Conservation (phyloP, 2,888 invertebrate genomes). For the Anthophora plumipes region DNA sequence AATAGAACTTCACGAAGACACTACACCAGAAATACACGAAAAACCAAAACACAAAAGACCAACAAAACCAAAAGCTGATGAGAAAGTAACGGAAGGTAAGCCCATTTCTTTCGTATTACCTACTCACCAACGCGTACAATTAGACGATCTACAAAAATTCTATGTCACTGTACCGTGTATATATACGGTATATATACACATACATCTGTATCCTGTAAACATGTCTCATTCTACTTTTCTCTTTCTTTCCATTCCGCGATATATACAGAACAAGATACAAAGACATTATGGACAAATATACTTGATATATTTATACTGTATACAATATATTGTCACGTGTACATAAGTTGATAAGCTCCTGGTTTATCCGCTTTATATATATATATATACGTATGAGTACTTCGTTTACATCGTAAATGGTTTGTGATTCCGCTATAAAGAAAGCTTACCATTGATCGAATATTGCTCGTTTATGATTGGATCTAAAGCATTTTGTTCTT, state of each 20-base stretch:
- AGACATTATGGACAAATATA: conserved; percentile 67
- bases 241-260: conserved; percentile 40
- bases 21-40: conserved; percentile 77
- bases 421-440: conserved; percentile 28
- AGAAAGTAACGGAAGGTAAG: conserved; percentile 76
- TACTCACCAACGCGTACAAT: conserved; percentile 51
- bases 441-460: conserved; percentile 25
- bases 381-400: conserved; percentile 35
- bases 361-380: conserved; percentile 18
- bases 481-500: conserved; percentile 60
- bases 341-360: conserved; percentile 29
- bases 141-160: conserved; percentile 37
- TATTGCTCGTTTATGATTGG: conserved; percentile 29
- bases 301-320: conserved; percentile 23
- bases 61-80: conserved; percentile 76
- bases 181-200: conserved; percentile 4
- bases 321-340: conserved; percentile 28
- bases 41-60: conserved; percentile 79
- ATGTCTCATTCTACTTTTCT: conserved; percentile 5
- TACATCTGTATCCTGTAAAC: conserved; percentile 13
- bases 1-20: conserved; percentile 75
- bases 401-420: conserved; percentile 21
- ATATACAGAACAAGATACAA: conserved; percentile 61
- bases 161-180: not conserved
- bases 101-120: conserved; percentile 68